Evolutionary conservation across 2,113 vertebrate genomes (phyloP).

Genomic region (Stercorarius parasiticus): DNA sequence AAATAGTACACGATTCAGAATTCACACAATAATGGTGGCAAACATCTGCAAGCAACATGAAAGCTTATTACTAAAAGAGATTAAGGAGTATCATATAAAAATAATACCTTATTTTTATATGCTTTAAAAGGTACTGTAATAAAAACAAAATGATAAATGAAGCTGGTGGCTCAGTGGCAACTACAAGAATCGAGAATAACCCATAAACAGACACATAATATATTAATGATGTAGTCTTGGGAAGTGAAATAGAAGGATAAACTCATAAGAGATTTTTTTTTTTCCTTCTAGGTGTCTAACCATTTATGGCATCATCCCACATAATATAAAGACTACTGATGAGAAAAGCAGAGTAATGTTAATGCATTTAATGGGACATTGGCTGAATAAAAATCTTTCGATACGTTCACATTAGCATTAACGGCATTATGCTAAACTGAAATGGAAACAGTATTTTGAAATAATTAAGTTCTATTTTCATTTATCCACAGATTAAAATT

Average conservation of each 20-base stretch:
- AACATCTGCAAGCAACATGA: constrained; percentile 78
- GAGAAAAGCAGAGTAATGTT: constrained; percentile 7
- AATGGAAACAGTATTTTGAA: constrained; percentile 38
- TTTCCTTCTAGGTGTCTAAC: neutral
- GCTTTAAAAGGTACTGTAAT: neutral
- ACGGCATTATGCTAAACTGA: neutral
- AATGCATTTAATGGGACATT: constrained; percentile 31
- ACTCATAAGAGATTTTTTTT: neutral
- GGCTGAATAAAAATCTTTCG: constrained; percentile 25
- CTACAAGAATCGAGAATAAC: neutral
- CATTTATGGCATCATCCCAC: constrained; percentile 21
- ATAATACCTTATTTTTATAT: neutral
- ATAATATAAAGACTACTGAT: neutral
- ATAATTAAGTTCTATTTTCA: constrained; percentile 53
- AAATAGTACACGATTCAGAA: constrained; percentile 90
- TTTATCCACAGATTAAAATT: constrained; percentile 33
- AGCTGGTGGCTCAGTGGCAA: neutral
- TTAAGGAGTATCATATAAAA: neutral
- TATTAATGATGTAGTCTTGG: neutral
- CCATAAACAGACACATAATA: neutral
- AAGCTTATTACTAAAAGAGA: neutral
- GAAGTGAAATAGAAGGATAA: neutral
- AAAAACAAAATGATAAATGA: neutral
- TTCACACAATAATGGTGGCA: constrained; percentile 97
- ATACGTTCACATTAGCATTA: constrained; percentile 7